phyloP scores from a whole-genome alignment of 1,140 invertebrate species.

The Diorhabda elongata region DNA sequence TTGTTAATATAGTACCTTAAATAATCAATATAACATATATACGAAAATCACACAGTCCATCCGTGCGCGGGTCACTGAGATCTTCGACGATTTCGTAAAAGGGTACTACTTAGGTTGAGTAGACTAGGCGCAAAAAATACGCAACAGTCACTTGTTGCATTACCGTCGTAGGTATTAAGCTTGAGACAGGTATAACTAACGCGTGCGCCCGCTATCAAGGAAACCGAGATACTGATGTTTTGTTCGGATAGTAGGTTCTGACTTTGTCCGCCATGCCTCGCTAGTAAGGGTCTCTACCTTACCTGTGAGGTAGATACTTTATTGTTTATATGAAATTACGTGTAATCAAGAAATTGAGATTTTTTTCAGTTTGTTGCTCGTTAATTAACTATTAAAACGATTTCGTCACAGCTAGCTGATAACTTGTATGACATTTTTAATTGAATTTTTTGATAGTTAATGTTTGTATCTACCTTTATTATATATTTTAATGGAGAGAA shows the following conservation, averaged over 20 bases:
- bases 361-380: not conserved
- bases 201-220: slow-evolving; percentile 20
- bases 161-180: slow-evolving; percentile 16
- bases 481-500: no score
- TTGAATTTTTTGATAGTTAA: no score
- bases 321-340: slow-evolving; percentile 4
- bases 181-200: slow-evolving; percentile 14
- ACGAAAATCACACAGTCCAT: not conserved
- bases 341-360: slow-evolving; percentile 1
- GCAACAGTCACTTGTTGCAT: slow-evolving; percentile 23
- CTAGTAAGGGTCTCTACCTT: slow-evolving; percentile 22
- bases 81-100: not conserved
- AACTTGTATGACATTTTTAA: not conserved
- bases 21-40: no score
- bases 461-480: no score
- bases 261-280: slow-evolving; percentile 30
- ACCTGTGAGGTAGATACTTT: slow-evolving; percentile 22
- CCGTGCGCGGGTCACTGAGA: not conserved
- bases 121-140: slow-evolving; percentile 20
- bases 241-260: slow-evolving; percentile 28
- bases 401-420: not conserved
- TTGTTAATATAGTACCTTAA: no score
- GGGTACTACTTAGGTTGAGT: slow-evolving; percentile 14
- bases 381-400: slow-evolving; percentile 2
- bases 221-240: slow-evolving; percentile 22